Conservation (phyloP, 2,113 vertebrate species). For the Tenrec ecaudatus region DNA sequence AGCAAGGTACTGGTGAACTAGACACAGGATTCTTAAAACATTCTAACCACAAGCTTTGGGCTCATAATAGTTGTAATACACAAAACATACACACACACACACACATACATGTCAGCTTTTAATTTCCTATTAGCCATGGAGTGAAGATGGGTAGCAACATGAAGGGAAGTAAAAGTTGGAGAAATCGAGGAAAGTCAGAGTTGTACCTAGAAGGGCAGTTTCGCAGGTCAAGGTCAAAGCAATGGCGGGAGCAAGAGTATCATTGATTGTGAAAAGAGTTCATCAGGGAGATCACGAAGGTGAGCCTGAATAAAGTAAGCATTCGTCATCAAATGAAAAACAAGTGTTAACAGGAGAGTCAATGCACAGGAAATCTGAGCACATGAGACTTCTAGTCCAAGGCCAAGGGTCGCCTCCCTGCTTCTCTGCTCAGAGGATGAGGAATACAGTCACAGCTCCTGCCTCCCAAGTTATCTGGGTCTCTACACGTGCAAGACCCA, state of each 20-base stretch:
- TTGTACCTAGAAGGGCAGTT: background rate
- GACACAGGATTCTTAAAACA: background rate
- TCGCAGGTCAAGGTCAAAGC: background rate
- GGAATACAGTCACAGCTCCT: background rate
- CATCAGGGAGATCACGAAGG: background rate
- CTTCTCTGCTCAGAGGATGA: background rate
- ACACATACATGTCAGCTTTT: background rate
- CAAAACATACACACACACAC: background rate
- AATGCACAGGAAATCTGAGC: background rate
- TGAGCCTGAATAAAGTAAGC: background rate
- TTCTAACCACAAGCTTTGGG: background rate
- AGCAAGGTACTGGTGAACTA: background rate
- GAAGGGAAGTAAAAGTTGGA: background rate
- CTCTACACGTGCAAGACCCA: background rate
- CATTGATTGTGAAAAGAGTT: background rate
- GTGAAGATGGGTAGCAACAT: background rate
- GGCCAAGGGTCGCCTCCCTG: background rate
- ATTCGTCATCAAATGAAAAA: background rate
- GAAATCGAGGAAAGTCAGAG: background rate
- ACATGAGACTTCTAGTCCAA: background rate
- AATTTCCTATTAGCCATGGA: background rate
- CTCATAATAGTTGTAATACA: background rate
- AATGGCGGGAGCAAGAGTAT: background rate
- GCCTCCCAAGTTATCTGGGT: background rate
- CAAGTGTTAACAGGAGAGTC: background rate